These are phyloP conservation scores for Gortyna flavago DNA, from an alignment of 2,888 invertebrate species.

Conservation along the genomic window DNA sequence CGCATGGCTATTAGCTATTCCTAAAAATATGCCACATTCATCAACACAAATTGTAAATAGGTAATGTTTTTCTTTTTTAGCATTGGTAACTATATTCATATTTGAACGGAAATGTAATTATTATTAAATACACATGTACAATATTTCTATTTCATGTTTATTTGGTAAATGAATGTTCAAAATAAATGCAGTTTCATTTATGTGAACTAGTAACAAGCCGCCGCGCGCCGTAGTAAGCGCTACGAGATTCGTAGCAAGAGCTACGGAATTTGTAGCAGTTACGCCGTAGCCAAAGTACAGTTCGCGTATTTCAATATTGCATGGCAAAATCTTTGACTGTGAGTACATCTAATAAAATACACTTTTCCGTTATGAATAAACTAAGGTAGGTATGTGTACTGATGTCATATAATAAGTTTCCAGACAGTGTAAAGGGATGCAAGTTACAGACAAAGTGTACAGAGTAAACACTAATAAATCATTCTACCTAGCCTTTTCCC, in stretches of 20 bases:
- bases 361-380: constrained; percentile 4
- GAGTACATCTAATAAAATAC: not conserved
- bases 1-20: not conserved
- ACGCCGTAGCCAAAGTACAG: constrained; percentile 14
- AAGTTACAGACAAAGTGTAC: constrained; percentile 44
- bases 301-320: constrained; percentile 37
- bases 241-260: constrained; percentile 47
- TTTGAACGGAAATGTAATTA: not conserved
- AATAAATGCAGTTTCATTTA: constrained; percentile 1
- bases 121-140: not conserved
- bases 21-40: not conserved
- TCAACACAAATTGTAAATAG: not conserved
- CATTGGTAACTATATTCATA: not conserved
- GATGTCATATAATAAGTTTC: constrained; percentile 14
- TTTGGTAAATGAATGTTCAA: constrained; percentile 6
- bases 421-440: constrained; percentile 32
- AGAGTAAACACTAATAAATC: constrained; percentile 64
- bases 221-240: constrained; percentile 38
- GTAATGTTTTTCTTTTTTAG: not conserved
- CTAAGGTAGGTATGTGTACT: not conserved
- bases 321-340: constrained; percentile 8
- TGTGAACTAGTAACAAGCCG: constrained; percentile 4
- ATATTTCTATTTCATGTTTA: not conserved
- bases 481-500: not conserved
- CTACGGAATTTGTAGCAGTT: constrained; percentile 50